Percentiles rank a stretch among this genome's conserved stretches.
Evolutionary conservation across 2,888 invertebrate genomes (phyloP).

Genomic region (Laothoe populi): DNA sequence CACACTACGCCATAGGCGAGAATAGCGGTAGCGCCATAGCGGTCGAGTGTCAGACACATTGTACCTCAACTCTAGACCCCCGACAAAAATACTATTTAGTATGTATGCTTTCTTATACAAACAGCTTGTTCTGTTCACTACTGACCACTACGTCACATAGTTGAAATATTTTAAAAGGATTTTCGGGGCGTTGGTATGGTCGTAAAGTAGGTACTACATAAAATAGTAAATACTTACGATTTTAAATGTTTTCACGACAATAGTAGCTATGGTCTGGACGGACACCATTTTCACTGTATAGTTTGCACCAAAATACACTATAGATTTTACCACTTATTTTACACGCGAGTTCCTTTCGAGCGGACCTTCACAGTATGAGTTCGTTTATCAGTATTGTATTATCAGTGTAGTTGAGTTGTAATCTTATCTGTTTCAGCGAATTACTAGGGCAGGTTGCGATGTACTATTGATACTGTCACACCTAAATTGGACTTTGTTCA

Average conservation of each 20-base stretch:
- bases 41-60: too few relatives aligned
- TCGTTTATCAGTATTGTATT: slow-evolving; percentile 65
- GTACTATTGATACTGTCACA: slow-evolving; percentile 33
- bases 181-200: too few relatives aligned
- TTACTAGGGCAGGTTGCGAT: slow-evolving; percentile 75
- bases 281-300: slow-evolving; percentile 88
- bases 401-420: slow-evolving; percentile 63
- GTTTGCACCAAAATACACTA: slow-evolving; percentile 61
- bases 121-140: too few relatives aligned
- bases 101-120: too few relatives aligned
- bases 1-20: too few relatives aligned
- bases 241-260: slow-evolving; percentile 92
- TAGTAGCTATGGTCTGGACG: slow-evolving; percentile 91
- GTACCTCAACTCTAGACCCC: too few relatives aligned
- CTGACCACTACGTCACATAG: too few relatives aligned
- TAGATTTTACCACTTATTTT: slow-evolving; percentile 41
- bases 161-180: too few relatives aligned
- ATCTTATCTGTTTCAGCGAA: slow-evolving; percentile 78
- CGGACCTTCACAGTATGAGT: slow-evolving; percentile 68
- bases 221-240: slow-evolving; percentile 86
- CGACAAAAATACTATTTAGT: too few relatives aligned
- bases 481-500: slow-evolving; percentile 38
- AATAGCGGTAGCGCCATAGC: too few relatives aligned
- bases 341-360: slow-evolving; percentile 63
- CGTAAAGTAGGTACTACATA: background rate